phyloP scores from a whole-genome alignment of 35 echinoderm and acorn worm species.

The Holothuria glaberrima region DNA sequence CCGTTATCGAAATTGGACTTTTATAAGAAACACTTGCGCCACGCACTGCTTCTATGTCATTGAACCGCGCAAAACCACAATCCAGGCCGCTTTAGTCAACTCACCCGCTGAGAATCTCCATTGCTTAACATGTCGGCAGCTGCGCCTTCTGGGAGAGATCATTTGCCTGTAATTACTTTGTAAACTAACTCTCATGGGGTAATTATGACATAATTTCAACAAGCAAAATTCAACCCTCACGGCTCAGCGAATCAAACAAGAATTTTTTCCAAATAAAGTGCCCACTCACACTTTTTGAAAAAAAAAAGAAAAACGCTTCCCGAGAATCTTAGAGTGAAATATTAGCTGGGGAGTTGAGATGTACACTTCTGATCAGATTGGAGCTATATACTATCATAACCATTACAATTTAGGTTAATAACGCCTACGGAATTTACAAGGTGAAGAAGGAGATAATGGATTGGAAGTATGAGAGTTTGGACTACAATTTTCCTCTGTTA shows the following conservation, averaged over 20 bases:
- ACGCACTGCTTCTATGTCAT: not conserved
- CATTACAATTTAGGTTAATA: constrained; percentile 39
- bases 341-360: constrained; percentile 28
- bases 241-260: not conserved
- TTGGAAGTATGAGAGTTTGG: not conserved
- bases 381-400: not conserved
- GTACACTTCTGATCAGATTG: constrained; percentile 6
- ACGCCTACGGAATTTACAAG: not conserved
- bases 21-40: too few species aligned
- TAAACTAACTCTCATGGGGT: constrained; percentile 37
- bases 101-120: constrained; percentile 3
- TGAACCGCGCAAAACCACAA: constrained; percentile 21
- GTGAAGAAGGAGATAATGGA: constrained; percentile 27
- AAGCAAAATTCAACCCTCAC: constrained; percentile 18
- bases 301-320: not conserved
- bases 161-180: constrained; percentile 22
- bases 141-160: not conserved
- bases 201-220: constrained; percentile 45
- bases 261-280: constrained; percentile 8
- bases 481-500: not conserved
- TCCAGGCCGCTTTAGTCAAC: not conserved
- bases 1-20: not conserved
- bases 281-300: constrained; percentile 14
- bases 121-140: not conserved
- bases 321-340: constrained; percentile 25